phyloP scores from a whole-genome alignment of 1,140 invertebrate species.

The Artemia franciscana region DNA sequence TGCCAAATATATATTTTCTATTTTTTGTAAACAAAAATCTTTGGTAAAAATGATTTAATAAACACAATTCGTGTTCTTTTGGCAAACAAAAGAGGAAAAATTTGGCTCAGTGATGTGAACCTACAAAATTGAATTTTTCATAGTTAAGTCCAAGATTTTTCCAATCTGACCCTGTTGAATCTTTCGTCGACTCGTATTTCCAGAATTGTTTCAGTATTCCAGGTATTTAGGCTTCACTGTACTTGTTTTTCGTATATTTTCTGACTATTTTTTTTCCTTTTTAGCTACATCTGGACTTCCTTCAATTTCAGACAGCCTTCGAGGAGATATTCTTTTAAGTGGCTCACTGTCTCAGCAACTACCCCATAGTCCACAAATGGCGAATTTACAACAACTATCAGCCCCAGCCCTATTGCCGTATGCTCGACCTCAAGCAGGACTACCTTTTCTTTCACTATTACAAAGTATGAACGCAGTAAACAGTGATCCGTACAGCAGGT shows the following conservation, averaged over 20 bases:
- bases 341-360: background rate
- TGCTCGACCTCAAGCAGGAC: background rate
- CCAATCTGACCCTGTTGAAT: too few species aligned
- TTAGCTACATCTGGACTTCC: background rate
- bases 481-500: background rate
- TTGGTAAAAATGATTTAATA: too few species aligned
- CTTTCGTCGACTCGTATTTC: too few species aligned
- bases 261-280: background rate
- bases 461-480: background rate
- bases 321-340: background rate
- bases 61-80: too few species aligned
- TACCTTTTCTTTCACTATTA: background rate
- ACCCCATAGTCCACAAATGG: background rate
- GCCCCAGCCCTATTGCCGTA: background rate
- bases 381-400: too few species aligned
- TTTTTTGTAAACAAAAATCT: too few species aligned
- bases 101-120: too few species aligned
- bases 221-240: background rate
- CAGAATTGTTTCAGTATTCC: too few species aligned
- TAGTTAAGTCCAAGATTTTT: too few species aligned
- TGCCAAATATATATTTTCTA: too few species aligned
- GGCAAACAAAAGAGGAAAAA: too few species aligned
- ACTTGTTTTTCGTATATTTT: background rate
- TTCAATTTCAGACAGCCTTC: background rate
- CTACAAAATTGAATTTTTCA: too few species aligned